A percentile compares a stretch with the other conserved stretches of the same genome.
These are phyloP conservation scores for Buathra laborator DNA, from an alignment of 2,888 invertebrate species.

Conservation along the genomic window DNA sequence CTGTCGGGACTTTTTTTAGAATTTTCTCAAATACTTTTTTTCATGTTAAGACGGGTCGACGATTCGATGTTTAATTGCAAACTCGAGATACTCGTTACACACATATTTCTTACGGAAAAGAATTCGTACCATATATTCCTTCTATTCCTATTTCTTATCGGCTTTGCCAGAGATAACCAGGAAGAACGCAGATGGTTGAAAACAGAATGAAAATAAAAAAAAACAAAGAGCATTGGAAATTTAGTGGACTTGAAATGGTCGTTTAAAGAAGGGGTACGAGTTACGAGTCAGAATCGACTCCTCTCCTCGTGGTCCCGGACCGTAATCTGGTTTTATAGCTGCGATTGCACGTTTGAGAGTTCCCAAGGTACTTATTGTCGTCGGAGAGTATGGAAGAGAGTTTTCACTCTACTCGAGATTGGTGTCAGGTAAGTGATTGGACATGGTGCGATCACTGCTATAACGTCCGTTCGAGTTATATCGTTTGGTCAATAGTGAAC, in stretches of 20 bases:
- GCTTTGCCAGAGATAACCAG: neutral
- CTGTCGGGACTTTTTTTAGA: too few species aligned
- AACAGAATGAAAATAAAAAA: neutral
- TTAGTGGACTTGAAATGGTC: constrained; percentile 54
- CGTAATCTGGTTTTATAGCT: constrained; percentile 62
- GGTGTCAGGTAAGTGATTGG: constrained; percentile 51
- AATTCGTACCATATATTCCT: neutral
- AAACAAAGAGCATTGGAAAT: constrained; percentile 18
- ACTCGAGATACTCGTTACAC: too few species aligned
- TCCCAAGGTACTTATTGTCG: constrained; percentile 38
- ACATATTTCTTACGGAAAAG: too few species aligned
- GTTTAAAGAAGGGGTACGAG: constrained; percentile 46
- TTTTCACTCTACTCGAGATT: constrained; percentile 39
- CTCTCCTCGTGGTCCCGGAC: constrained; percentile 28
- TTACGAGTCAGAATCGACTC: constrained; percentile 51
- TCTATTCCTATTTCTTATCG: neutral
- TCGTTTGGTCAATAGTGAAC: neutral
- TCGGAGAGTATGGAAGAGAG: constrained; percentile 11
- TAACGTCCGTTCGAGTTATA: constrained; percentile 15
- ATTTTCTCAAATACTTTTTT: too few species aligned
- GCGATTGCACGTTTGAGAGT: constrained; percentile 36
- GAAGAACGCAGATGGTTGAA: neutral
- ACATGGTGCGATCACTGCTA: constrained; percentile 8
- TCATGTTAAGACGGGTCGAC: too few species aligned
- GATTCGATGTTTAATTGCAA: too few species aligned